Evolutionary conservation across 2,888 invertebrate genomes (phyloP), one percentile per base, ranked within the genome.

Genomic region (Drosophila kuntzei): DNA sequence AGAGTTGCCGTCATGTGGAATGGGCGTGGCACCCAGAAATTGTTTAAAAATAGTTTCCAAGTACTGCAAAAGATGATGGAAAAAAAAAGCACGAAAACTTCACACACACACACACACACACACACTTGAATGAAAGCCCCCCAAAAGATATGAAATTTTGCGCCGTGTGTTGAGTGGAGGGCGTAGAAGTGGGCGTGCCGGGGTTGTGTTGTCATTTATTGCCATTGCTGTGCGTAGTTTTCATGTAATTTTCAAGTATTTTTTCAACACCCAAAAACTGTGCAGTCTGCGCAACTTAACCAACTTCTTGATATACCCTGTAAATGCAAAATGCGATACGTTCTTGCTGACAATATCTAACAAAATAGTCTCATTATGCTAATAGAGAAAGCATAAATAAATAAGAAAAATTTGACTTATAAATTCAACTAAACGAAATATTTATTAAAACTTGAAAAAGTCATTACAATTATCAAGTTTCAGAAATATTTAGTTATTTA

Each of bases 231-330:
- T 74, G 77, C 81, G 77, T 77, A 81, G 69, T 73, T 81, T 75
- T 81, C 79, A 79, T 81, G 81, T 81, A 81, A 81, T 81, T 81
- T 79, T 79, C 81, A 77, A 81, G 81, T 77, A 77, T 79, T 73
- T 72, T 70, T 80, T 72, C 74, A 69, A 70, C 74, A 64, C 63
- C 61, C 55, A 68, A 70, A 74, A 66, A 49, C 64, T 29, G 18
- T 58, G 62, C 55, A 62, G 58, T 50, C 39, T 49, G 22, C 29
- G 8, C 44, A 41, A 18, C 27, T 18, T 12, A 39, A 25, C 32
- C 58, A 57, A 60, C 50, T 53, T 74, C 53, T 74, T 57, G 14
- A n/a, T n/a, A 68, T 72, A 64, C 73, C 59, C 63, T 71, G n/a
- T 39, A 43, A 8, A 25, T 0, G 3, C 0, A 25, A 25, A 44